These are phyloP conservation scores for Caenorhabditis brenneri DNA, from an alignment of 1,140 invertebrate species.

Conservation along the genomic window DNA sequence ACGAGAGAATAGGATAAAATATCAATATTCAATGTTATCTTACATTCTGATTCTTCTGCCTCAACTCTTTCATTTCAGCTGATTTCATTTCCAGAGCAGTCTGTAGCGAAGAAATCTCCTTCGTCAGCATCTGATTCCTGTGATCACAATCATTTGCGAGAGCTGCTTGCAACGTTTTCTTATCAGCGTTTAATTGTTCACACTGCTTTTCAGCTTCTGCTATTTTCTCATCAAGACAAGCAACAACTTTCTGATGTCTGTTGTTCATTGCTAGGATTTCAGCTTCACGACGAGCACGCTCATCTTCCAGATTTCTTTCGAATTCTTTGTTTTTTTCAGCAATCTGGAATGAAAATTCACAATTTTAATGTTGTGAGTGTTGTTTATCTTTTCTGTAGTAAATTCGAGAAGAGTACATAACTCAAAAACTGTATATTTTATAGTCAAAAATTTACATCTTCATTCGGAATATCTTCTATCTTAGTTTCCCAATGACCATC, in stretches of 20 bases:
- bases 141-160: conserved; percentile 52
- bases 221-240: conserved; percentile 53
- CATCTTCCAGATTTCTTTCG: conserved; percentile 48
- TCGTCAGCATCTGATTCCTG: conserved; percentile 54
- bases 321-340: conserved; percentile 35
- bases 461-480: no score
- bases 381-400: no score
- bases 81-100: conserved; percentile 57
- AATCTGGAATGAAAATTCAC: no score
- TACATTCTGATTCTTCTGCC: conserved; percentile 55
- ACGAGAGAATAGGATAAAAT: neutral
- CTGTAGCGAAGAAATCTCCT: conserved; percentile 55
- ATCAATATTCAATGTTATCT: neutral
- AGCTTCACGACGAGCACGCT: conserved; percentile 26
- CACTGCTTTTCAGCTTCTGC: conserved; percentile 50
- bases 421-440: no score
- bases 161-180: conserved; percentile 50
- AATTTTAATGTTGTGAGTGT: no score
- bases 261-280: conserved; percentile 41
- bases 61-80: conserved; percentile 56
- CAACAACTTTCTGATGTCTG: conserved; percentile 47
- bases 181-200: conserved; percentile 52
- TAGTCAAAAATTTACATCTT: no score
- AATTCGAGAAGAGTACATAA: no score
- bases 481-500: no score